Evolutionary conservation across 2,797 vertebrate species (phyloP).

Genomic region (Enteromius thamalakanensis): DNA sequence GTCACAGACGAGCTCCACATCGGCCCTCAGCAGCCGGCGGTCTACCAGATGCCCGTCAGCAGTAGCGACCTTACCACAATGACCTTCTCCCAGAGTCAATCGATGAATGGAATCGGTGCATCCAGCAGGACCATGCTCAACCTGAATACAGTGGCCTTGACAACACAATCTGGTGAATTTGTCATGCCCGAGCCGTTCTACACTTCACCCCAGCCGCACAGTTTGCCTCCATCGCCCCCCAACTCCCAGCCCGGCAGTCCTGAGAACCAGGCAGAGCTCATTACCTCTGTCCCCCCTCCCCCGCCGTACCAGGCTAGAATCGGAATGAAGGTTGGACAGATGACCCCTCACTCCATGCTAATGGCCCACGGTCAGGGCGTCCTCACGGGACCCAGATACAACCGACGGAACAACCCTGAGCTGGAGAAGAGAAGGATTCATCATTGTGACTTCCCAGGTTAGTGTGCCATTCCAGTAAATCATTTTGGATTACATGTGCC

Average conservation of each 20-base stretch:
- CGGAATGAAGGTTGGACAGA: conserved; percentile 79
- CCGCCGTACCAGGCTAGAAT: conserved; percentile 79
- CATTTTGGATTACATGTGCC: not conserved
- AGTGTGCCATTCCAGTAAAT: conserved; percentile 13
- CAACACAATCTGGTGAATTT: conserved; percentile 66
- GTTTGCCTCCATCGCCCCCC: conserved; percentile 87
- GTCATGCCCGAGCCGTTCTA: conserved; percentile 78
- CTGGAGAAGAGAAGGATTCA: conserved; percentile 93
- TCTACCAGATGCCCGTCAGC: conserved; percentile 84
- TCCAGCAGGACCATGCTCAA: conserved; percentile 81
- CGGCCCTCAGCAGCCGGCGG: conserved; percentile 78
- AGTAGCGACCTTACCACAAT: conserved; percentile 74
- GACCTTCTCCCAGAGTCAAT: conserved; percentile 75
- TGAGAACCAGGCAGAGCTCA: conserved; percentile 83
- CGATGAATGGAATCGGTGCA: conserved; percentile 60
- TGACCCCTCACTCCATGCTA: conserved; percentile 75
- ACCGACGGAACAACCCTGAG: conserved; percentile 90
- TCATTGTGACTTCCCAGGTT: conserved; percentile 88
- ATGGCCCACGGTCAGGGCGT: conserved; percentile 83
- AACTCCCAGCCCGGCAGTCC: conserved; percentile 92
- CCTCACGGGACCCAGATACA: conserved; percentile 88
- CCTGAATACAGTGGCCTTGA: conserved; percentile 73
- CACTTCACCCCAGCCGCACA: conserved; percentile 77
- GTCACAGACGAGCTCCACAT: conserved; percentile 75
- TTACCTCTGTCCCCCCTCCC: conserved; percentile 76